Evolutionary conservation across 1,140 invertebrate species (phyloP), one percentile per base, ranked within the genome.

Genomic region (Ditylenchus dipsaci): DNA sequence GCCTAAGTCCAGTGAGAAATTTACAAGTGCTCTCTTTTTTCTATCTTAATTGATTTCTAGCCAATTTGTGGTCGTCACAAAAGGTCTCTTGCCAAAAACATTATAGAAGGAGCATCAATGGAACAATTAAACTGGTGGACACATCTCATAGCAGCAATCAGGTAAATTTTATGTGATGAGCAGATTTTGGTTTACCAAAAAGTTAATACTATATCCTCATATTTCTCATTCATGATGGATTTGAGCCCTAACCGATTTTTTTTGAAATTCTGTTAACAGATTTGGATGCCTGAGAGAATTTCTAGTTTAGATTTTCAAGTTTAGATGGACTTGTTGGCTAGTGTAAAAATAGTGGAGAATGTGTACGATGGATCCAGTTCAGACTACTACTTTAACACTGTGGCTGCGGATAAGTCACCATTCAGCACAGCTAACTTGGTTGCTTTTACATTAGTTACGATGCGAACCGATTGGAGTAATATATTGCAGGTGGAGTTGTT

Each of bases 61-160:
- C 73, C 73, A 29, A 61, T 65, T 65, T 75, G 73, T 63, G 73
- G 73, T n/a, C 19, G 73, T 8, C 59, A 78, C 23, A 63, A 74
- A 19, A 42, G 74, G 29, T 38, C 38, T 45, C 43, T 67, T 11
- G 49, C 53, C 19, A 29, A 33, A 59, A 43, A 71, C 56, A 38
- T 73, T 33, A 47, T 13, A 19, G 72, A 27, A 26, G 43, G 21
- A 56, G 27, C 17, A 68, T 56, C 11, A 69, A 30, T 33, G 43
- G 27, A 30, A 33, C 29, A 38, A 45, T 19, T 1, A 30, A 66
- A 29, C 33, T 26, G 66, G 19, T 56, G 23, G 19, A 33, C 23
- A 67, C 23, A 30, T 45, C 23, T 26, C 49, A 68, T 11, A 53
- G 27, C n/a, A 63, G 21, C 33, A 65, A 70, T 65, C n/a, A 68